Percentiles rank a stretch among this genome's conserved stretches.
phyloP scores from a whole-genome alignment of 2,888 invertebrate genomes.

The Epirrita christyi region DNA sequence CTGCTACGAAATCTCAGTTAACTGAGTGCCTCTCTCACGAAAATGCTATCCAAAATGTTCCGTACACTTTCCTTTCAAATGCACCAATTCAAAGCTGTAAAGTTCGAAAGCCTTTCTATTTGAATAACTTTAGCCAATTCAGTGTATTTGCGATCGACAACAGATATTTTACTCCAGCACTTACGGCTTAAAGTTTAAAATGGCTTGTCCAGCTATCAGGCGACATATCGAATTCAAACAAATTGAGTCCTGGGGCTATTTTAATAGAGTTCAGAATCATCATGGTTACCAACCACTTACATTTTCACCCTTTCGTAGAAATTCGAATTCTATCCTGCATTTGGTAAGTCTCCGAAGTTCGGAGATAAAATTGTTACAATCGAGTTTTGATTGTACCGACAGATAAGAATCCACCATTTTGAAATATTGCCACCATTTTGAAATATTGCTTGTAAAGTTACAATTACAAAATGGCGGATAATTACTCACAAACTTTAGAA shows the following conservation, averaged over 20 bases:
- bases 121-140: slow-evolving; percentile 28
- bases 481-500: too few relatives aligned
- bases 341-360: slow-evolving; percentile 38
- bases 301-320: slow-evolving; percentile 35
- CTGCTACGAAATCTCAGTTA: not conserved
- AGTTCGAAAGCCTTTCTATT: slow-evolving; percentile 27
- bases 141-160: slow-evolving; percentile 14
- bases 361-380: slow-evolving; percentile 43
- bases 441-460: slow-evolving; percentile 33
- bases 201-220: slow-evolving; percentile 12
- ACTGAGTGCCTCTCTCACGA: slow-evolving; percentile 4
- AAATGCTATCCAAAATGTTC: slow-evolving; percentile 25
- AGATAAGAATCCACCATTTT: slow-evolving; percentile 45
- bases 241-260: slow-evolving; percentile 21
- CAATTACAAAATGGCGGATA: slow-evolving; percentile 11
- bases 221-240: slow-evolving; percentile 16
- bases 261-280: slow-evolving; percentile 33
- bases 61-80: slow-evolving; percentile 27
- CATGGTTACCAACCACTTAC: slow-evolving; percentile 15
- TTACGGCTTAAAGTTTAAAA: slow-evolving; percentile 17
- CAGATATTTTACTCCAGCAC: slow-evolving; percentile 15
- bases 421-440: slow-evolving; percentile 18
- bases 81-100: slow-evolving; percentile 30
- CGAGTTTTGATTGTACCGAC: slow-evolving; percentile 38
- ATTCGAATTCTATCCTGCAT: slow-evolving; percentile 37